Base-by-base conservation (phyloP, 2,888 invertebrate genomes). In the Trachelus troglodyta region DNA sequence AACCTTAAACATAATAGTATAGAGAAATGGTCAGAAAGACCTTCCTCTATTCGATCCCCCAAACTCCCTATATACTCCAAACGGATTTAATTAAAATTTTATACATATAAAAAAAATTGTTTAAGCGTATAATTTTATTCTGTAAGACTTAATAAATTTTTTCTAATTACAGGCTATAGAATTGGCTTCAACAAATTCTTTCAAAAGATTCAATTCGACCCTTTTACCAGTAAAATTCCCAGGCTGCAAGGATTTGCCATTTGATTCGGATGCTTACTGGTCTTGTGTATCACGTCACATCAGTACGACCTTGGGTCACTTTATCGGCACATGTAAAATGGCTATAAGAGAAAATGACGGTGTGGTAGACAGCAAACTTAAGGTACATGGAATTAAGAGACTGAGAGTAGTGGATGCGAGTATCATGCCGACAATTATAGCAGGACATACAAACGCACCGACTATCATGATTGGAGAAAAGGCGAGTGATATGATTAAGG, bases 241-340 rank as follows among this genome's bases (percentile, higher is more conserved):
- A 0, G 95, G 95, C 69, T 97, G 97, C 87, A 94, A 94, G 83
- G 89, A 93, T 75, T 86, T 93, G 9, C 73, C 84, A 9, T 96
- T 95, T 87, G 93, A 93, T 79, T 94, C 94, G 3, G 95, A 96
- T 83, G 90, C 92, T 15, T 96, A 97, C 88, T 96, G 96, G 96
- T 93, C 93, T 76, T 97, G 97, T 87, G 94, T 95, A 73, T 93
- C 95, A 34, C 93, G 95, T 82, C 94, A 94, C 81, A 94, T 95
- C 31, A 95, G 95, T 11, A 94, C 95, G 77, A 95, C 95, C 74
- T 91, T 96, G 82, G 96, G 96, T 31, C 91, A 91, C 78, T 91
- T 89, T 75, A 92, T 91, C 1, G 93, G 93, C 11, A 93, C 93
- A 1, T 93, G 93, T 81, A 92, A 92, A 85, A 93, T 93, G 93